Percentiles rank a stretch among this genome's conserved stretches.
Conservation (phyloP, 2,888 invertebrate species). For the Xestoiulus laeticollis region DNA sequence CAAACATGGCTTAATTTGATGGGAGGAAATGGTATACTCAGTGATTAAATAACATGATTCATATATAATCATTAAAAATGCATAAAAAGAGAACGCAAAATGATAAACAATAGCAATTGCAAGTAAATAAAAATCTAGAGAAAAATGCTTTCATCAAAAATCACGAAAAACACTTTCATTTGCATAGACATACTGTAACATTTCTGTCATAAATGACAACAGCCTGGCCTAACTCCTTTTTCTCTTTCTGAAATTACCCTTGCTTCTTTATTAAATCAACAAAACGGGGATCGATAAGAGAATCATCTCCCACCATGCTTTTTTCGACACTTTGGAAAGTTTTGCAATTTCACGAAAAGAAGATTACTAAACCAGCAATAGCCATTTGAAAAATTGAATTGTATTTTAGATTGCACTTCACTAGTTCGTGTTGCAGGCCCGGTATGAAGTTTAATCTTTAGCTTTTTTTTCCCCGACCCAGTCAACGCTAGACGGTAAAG, state of each 20-base stretch:
- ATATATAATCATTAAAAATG: no score
- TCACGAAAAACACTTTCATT: neutral
- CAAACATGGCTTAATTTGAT: no score
- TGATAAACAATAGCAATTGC: neutral
- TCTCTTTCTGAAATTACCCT: neutral
- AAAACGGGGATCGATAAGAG: neutral
- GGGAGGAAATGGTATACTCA: no score
- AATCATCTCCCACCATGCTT: neutral
- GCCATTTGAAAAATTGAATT: slow-evolving; percentile 23
- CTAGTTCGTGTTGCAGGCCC: neutral
- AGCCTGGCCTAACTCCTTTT: neutral
- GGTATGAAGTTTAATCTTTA: neutral
- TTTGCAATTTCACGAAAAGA: neutral
- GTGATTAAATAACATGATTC: no score
- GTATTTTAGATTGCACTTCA: neutral
- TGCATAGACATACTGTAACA: neutral
- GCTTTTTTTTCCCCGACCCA: neutral
- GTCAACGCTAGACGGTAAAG: neutral
- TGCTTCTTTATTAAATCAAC: neutral
- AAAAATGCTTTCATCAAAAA: neutral
- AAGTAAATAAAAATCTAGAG: no score
- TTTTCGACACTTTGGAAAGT: neutral
- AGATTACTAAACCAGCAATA: neutral
- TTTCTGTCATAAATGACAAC: neutral
- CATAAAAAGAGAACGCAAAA: neutral